Percentiles rank a stretch among this genome's conserved stretches.
phyloP scores from a whole-genome alignment of 1,140 invertebrate genomes.

The Scaptomyza montana region DNA sequence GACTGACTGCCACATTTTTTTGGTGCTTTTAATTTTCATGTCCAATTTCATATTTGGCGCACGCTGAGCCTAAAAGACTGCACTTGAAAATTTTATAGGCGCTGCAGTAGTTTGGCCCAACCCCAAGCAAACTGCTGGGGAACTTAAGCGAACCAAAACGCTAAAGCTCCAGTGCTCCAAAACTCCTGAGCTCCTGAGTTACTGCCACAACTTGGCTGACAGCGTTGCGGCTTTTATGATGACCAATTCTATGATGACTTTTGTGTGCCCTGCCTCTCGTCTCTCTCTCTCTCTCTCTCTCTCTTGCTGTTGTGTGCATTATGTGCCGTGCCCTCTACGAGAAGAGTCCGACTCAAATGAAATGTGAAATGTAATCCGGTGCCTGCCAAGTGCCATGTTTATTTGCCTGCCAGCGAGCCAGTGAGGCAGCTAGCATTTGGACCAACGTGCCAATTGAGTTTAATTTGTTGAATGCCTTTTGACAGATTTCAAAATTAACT shows the following conservation, averaged over 20 bases:
- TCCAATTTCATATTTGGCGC: slow-evolving; percentile 70
- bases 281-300: not conserved
- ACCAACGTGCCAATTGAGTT: slow-evolving; percentile 72
- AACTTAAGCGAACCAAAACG: not conserved
- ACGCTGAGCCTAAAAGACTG: slow-evolving; percentile 74
- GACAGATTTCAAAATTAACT: slow-evolving; percentile 81
- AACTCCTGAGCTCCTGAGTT: not conserved
- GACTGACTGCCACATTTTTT: slow-evolving; percentile 37
- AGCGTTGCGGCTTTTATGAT: slow-evolving; percentile 55
- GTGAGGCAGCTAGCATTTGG: slow-evolving; percentile 10
- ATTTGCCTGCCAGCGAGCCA: slow-evolving; percentile 60
- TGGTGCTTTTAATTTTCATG: slow-evolving; percentile 71
- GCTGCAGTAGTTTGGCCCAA: slow-evolving; percentile 50
- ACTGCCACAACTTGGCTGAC: slow-evolving; percentile 18
- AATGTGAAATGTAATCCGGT: slow-evolving; percentile 78
- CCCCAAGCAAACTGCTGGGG: not conserved
- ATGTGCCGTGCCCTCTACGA: slow-evolving; percentile 12
- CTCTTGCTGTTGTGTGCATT: slow-evolving; percentile 15
- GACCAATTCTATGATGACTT: slow-evolving; percentile 58
- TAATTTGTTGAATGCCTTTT: slow-evolving; percentile 80
- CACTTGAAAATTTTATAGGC: slow-evolving; percentile 79
- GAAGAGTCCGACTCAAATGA: slow-evolving; percentile 50
- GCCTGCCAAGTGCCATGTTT: slow-evolving; percentile 72
- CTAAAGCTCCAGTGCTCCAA: not conserved
- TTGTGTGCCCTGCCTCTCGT: slow-evolving; percentile 19